These are phyloP conservation scores for Archaeoteleia sp. DNA, from an alignment of 2,888 invertebrate genomes.

Conservation along the genomic window DNA sequence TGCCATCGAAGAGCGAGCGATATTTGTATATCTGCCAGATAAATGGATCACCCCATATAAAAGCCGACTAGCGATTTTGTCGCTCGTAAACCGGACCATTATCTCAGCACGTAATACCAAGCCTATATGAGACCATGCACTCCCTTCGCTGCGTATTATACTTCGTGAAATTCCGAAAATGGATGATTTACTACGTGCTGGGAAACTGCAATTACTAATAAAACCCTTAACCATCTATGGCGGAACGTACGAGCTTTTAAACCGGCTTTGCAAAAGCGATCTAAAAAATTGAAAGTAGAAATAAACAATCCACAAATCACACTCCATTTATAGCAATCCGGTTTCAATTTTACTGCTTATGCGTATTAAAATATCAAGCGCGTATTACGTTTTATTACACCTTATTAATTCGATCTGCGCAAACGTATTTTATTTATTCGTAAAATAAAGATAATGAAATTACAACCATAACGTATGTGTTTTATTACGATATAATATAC, in stretches of 20 bases:
- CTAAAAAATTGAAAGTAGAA: too few relatives aligned
- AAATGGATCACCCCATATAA: constrained; percentile 39
- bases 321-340: too few relatives aligned
- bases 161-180: constrained; percentile 50
- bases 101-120: constrained; percentile 47
- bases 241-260: constrained; percentile 32
- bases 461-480: too few relatives aligned
- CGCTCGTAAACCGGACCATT: constrained; percentile 49
- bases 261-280: constrained; percentile 5
- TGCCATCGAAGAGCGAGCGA: too few relatives aligned
- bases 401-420: too few relatives aligned
- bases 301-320: too few relatives aligned
- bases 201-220: constrained; percentile 48
- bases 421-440: too few relatives aligned
- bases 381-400: too few relatives aligned
- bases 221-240: constrained; percentile 41
- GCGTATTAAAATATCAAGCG: too few relatives aligned
- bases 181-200: constrained; percentile 48
- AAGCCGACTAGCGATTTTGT: constrained; percentile 48
- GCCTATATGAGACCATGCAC: constrained; percentile 41
- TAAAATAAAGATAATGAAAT: too few relatives aligned
- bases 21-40: constrained; percentile 12
- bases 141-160: constrained; percentile 47
- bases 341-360: too few relatives aligned
- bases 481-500: too few relatives aligned